Base-by-base conservation (phyloP, 2,888 invertebrate species). In the Philhelius pedissequus region DNA sequence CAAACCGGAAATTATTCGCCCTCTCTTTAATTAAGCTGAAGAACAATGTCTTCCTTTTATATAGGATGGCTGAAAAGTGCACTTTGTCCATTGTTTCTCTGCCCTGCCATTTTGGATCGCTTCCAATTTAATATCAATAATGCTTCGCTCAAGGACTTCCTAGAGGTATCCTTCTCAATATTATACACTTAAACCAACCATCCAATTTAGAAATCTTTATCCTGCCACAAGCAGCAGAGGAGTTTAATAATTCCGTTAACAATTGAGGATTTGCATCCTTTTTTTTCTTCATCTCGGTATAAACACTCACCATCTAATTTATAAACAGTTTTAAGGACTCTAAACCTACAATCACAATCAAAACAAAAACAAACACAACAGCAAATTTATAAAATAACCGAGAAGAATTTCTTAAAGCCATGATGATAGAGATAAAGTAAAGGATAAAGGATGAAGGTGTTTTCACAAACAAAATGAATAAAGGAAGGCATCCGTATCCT, bases 391-490 rank as follows among this genome's bases (percentile, higher is more conserved):
- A 22, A n/a, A 9, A 35, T 18, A 30, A 52, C 7, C n/a, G 40
- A 43, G 7, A 60, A 58, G 8, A 15, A 54, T 52, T 56, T 40
- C 73, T 48, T 3, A 71, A 69, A 71, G 58, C 52, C 66, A 71
- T 50, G 71, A 58, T 58, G 58, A 40, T 20, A n/a, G n/a, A 40
- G 52, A 70, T 50, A 70, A 76, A 70, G 20, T 35, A 38, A 48
- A 38, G 70, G 70, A 81, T 81, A 81, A 52, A 15, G 70, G 70
- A 81, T 81, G 77, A 52, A 15, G 77, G 77, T 81, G 77, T 66
- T 71, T 27, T 15, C 43, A 77, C 70, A 81, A 60, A 77, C 70
- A 81, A 77, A 62, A 27, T 18, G 13, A 43, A 25, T 25, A 20
- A 58, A 62, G 43, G 43, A 48, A 22, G 11, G 3, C 6, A 11